These are phyloP conservation scores for Coregonus ussuriensis DNA, from an alignment of 2,797 vertebrate species.

Conservation along the genomic window DNA sequence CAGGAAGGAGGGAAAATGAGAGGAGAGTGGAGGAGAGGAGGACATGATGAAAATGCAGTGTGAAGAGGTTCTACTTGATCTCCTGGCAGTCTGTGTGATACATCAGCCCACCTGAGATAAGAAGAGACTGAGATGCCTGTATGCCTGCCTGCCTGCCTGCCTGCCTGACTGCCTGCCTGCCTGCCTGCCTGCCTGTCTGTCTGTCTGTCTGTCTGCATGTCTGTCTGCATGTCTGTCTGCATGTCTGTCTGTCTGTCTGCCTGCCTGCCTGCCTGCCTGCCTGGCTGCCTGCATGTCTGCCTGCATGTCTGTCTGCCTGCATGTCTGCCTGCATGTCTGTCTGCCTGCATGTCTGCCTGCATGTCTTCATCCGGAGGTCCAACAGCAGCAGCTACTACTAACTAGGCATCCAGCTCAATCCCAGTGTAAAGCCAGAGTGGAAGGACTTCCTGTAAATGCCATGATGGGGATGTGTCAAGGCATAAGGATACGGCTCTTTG, in stretches of 20 bases:
- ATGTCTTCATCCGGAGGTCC: background rate
- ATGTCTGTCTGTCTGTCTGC: no score
- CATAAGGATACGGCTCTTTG: conserved; percentile 68
- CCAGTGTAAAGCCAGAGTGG: conserved; percentile 30
- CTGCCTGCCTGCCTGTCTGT: no score
- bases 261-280: no score
- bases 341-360: no score
- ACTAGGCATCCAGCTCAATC: conserved; percentile 25
- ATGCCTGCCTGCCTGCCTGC: no score
- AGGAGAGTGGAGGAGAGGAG: background rate
- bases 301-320: no score
- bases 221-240: no score
- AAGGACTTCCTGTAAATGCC: conserved; percentile 62
- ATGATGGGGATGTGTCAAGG: conserved; percentile 74
- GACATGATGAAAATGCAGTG: background rate
- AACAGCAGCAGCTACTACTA: background rate
- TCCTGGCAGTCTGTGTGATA: background rate
- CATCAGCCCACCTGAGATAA: background rate
- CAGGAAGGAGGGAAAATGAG: background rate
- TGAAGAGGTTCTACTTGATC: background rate
- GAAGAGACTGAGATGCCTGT: background rate
- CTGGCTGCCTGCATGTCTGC: no score
- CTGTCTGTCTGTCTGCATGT: no score
- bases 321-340: no score
- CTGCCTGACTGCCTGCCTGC: no score